Conservation (phyloP, 2,113 vertebrate genomes). For the Eurystomus gularis region DNA sequence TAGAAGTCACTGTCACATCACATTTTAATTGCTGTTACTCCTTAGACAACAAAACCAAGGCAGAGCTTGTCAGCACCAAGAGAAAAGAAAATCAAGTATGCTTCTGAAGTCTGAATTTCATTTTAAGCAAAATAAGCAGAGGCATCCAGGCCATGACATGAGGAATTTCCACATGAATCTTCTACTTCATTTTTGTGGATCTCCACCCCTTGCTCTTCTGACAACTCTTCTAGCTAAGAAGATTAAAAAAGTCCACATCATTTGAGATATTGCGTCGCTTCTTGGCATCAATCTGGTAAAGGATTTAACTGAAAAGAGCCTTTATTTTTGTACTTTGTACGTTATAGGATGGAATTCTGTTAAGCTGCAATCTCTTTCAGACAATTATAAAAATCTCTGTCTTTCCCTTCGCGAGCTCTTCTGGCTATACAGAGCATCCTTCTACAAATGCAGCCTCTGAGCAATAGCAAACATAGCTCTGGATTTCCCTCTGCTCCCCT, state of each 20-base stretch:
- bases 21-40: slow-evolving; percentile 46
- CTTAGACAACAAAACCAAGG: slow-evolving; percentile 29
- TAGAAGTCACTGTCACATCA: neutral
- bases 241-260: slow-evolving; percentile 39
- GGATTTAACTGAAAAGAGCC: slow-evolving; percentile 44
- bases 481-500: neutral
- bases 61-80: slow-evolving; percentile 18
- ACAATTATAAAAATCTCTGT: neutral
- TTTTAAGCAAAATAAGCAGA: slow-evolving; percentile 31
- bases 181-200: neutral
- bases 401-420: neutral
- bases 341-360: neutral
- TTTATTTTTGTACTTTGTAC: slow-evolving; percentile 35
- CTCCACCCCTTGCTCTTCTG: neutral
- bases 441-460: neutral
- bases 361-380: slow-evolving; percentile 24
- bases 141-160: neutral
- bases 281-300: slow-evolving; percentile 31
- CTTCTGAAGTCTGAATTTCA: slow-evolving; percentile 14
- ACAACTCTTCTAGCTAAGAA: slow-evolving; percentile 44
- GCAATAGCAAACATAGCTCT: neutral
- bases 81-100: slow-evolving; percentile 19
- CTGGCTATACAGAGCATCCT: neutral
- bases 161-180: slow-evolving; percentile 10
- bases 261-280: slow-evolving; percentile 20